Percentiles rank a stretch among this genome's conserved stretches.
Conservation (phyloP, 1,140 invertebrate genomes). For the Cherax destructor region DNA sequence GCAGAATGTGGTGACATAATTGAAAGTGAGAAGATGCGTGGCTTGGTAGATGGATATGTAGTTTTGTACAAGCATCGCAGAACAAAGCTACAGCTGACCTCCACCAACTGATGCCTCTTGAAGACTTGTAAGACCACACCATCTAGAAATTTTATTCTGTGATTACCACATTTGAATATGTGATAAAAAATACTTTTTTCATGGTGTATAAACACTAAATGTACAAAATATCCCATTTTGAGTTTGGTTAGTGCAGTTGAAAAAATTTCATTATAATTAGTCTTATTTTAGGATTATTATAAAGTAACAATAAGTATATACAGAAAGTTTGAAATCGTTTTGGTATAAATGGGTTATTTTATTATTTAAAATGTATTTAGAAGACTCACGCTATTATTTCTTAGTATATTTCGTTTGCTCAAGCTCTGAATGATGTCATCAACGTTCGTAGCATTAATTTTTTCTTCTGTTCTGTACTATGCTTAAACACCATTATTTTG, state of each 20-base stretch:
- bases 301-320: too few species aligned
- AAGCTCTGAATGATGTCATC: too few species aligned
- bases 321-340: too few species aligned
- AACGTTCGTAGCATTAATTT: too few species aligned
- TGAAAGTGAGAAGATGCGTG: conserved; percentile 55
- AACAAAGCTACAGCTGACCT: conserved; percentile 7
- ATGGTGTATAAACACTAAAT: neutral
- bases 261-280: too few species aligned
- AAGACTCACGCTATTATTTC: too few species aligned
- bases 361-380: too few species aligned
- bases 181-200: neutral
- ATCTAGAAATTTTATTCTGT: neutral
- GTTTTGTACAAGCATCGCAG: conserved; percentile 47
- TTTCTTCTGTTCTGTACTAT: too few species aligned
- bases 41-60: conserved; percentile 54
- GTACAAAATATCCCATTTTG: neutral
- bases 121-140: neutral
- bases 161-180: neutral
- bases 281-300: too few species aligned
- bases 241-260: neutral
- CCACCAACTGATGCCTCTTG: neutral
- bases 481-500: too few species aligned
- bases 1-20: conserved; percentile 61
- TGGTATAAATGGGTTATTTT: too few species aligned
- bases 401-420: too few species aligned